Percentiles rank a stretch among this genome's conserved stretches.
phyloP scores from a whole-genome alignment of 2,888 invertebrate species.

The Frankliniella fusca region DNA sequence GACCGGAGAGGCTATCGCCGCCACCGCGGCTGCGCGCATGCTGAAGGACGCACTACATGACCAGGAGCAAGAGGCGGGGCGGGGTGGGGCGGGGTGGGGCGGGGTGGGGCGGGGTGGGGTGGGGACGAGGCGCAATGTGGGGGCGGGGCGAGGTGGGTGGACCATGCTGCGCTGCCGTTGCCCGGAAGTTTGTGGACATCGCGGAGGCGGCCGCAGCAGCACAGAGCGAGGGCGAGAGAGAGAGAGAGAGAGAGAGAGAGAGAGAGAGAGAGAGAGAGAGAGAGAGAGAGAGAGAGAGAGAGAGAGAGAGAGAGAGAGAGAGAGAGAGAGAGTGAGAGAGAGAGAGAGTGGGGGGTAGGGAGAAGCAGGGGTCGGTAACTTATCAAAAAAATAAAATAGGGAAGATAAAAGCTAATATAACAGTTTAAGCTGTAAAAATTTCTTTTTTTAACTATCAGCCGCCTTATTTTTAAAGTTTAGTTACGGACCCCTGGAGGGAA shows the following conservation, averaged over 20 bases:
- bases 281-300: neutral
- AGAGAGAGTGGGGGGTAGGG: neutral
- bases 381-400: neutral
- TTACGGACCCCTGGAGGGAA: no score
- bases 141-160: neutral
- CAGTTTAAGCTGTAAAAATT: no score
- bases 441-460: no score
- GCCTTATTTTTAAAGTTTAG: no score
- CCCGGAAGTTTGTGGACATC: neutral
- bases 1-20: no score
- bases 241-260: slow-evolving; percentile 1
- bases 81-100: neutral
- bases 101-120: neutral
- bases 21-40: no score
- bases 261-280: neutral
- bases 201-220: neutral
- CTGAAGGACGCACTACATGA: neutral
- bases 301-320: slow-evolving; percentile 1
- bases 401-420: no score
- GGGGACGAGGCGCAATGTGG: neutral
- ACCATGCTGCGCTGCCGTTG: neutral
- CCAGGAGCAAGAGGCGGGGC: neutral
- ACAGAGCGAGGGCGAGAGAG: neutral
- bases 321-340: neutral
- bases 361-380: no score